These are phyloP conservation scores for Phrynocephalus vlangalii DNA, from an alignment of 2,797 vertebrate genomes.

Conservation along the genomic window DNA sequence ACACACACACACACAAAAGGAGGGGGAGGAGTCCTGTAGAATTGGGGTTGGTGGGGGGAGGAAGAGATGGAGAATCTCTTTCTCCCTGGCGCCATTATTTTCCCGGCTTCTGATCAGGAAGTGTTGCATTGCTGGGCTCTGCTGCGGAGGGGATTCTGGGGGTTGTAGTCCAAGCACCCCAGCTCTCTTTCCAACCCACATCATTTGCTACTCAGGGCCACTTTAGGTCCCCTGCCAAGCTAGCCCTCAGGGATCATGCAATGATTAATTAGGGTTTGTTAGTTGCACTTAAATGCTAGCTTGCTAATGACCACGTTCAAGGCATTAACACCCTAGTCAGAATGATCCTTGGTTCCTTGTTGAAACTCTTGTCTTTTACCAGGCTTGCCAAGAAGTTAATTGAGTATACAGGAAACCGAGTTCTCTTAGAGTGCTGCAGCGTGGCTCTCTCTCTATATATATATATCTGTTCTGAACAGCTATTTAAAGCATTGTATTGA, in stretches of 20 bases:
- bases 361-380: slow-evolving; percentile 58
- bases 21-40: too few relatives aligned
- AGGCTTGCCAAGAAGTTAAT: slow-evolving; percentile 72
- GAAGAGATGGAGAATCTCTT: background rate
- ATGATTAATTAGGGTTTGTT: slow-evolving; percentile 6
- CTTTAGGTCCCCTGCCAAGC: background rate
- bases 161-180: too few relatives aligned
- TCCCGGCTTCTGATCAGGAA: too few relatives aligned
- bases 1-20: too few relatives aligned
- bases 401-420: slow-evolving; percentile 76
- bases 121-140: too few relatives aligned
- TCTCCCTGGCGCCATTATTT: too few relatives aligned
- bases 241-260: accelerated
- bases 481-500: slow-evolving; percentile 78
- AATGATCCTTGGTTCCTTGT: slow-evolving; percentile 46
- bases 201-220: too few relatives aligned
- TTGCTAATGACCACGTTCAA: slow-evolving; percentile 43
- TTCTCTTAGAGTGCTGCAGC: slow-evolving; percentile 73
- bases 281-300: slow-evolving; percentile 42
- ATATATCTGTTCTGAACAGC: slow-evolving; percentile 60
- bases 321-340: slow-evolving; percentile 16
- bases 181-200: too few relatives aligned
- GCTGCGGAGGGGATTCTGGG: too few relatives aligned
- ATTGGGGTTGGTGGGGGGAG: background rate
- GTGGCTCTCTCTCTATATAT: slow-evolving; percentile 68